These are phyloP conservation scores for Tamias sibiricus DNA, from an alignment of 2,113 vertebrate species.

Conservation along the genomic window DNA sequence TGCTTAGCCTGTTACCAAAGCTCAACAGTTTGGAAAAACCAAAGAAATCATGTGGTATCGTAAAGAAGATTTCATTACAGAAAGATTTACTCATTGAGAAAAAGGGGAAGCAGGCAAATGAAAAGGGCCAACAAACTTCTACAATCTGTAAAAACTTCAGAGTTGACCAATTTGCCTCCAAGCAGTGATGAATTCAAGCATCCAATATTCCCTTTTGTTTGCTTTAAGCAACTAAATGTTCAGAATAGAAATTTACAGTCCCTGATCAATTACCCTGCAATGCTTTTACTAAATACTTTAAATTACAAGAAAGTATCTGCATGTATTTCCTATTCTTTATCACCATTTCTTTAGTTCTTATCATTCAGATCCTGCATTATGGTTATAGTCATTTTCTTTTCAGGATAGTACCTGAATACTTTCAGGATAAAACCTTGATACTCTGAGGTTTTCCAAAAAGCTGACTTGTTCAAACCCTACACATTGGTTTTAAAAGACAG, in stretches of 20 bases:
- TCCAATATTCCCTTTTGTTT: neutral
- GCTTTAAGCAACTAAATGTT: neutral
- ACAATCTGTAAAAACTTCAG: neutral
- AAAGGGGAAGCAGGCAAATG: neutral
- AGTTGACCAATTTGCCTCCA: neutral
- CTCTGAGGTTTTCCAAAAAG: neutral
- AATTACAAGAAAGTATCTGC: neutral
- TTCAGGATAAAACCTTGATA: neutral
- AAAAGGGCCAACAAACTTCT: neutral
- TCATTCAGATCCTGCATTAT: neutral
- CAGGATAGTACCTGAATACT: neutral
- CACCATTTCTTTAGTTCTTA: neutral
- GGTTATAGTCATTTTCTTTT: neutral
- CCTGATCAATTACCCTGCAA: neutral
- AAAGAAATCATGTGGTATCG: neutral
- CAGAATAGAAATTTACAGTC: neutral
- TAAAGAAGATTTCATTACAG: neutral
- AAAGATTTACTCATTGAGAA: neutral
- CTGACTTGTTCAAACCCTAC: constrained; percentile 29
- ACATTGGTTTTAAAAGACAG: neutral
- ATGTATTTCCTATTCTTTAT: constrained; percentile 3
- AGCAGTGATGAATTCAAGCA: neutral
- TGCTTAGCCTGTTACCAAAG: neutral
- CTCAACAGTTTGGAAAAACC: neutral
- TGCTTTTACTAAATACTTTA: neutral